Percentiles rank a stretch among this genome's conserved stretches.
phyloP scores from a whole-genome alignment of 1,140 invertebrate genomes.

The Rhopalosiphum padi region DNA sequence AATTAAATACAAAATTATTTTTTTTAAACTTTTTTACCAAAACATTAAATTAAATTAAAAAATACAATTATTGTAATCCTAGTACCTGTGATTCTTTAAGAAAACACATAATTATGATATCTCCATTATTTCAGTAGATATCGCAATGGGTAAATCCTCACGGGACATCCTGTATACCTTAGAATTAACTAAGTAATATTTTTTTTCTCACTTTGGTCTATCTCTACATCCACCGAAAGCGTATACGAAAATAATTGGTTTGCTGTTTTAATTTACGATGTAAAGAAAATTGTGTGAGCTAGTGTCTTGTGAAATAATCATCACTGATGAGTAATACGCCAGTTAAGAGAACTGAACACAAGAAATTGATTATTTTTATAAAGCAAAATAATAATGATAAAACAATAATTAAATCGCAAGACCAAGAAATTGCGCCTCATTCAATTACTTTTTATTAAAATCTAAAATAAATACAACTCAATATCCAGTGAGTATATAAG shows the following conservation, averaged over 20 bases:
- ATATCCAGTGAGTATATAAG: not conserved
- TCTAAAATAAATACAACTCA: slow-evolving; percentile 1
- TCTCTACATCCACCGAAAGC: too few species aligned
- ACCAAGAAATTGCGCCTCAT: not conserved
- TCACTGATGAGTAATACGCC: not conserved
- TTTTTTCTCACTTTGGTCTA: too few species aligned
- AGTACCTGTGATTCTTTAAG: too few species aligned
- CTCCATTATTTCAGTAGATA: too few species aligned
- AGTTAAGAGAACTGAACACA: not conserved
- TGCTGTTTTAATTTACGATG: not conserved
- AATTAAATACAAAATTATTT: too few species aligned
- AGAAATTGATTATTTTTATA: not conserved
- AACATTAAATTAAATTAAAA: too few species aligned
- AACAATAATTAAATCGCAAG: not conserved
- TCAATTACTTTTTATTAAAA: not conserved
- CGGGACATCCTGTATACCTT: too few species aligned
- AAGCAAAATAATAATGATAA: not conserved
- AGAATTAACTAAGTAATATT: too few species aligned
- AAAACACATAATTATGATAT: too few species aligned
- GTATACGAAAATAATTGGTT: not conserved
- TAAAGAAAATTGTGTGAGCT: not conserved
- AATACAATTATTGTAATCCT: too few species aligned
- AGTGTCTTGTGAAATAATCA: not conserved
- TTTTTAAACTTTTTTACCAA: too few species aligned
- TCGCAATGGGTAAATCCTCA: too few species aligned